Evolutionary conservation across 1,140 invertebrate genomes (phyloP), one percentile per base, ranked within the genome.

Genomic region (Bombus huntii): DNA sequence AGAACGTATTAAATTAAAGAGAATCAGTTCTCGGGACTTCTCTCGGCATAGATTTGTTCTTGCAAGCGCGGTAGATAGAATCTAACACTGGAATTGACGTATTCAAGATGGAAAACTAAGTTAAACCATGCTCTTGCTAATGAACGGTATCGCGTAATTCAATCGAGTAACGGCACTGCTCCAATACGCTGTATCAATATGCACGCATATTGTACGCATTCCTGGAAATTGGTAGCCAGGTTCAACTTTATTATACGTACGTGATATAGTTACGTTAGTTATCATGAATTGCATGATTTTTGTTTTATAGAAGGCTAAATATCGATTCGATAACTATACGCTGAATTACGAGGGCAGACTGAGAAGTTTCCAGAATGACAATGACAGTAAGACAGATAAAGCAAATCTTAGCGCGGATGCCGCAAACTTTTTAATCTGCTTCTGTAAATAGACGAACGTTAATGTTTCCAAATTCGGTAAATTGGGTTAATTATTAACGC

Each of bases 71-170:
- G 13, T 62, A 42, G 81, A 53, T 39, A 70, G 31, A 31, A 39
- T 44, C 77, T 31, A 37, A 62, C 75, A 10, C 22, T 80, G 76
- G 53, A 80, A 80, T 57, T 85, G 68, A 62, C 75, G 79, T 71
- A 82, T 89, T 89, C 84, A 83, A 47, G 79, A 37, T 71, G 84
- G 75, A 75, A 71, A 89, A 89, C 87, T 86, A 39, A 86, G 83
- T 89, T 89, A 89, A 78, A 31, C 75, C 62, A 66, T 86, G 79
- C 80, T 77, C 73, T 85, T 62, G 42, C 70, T 86, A 86, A 89
- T 76, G 87, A 89, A 89, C 87, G 57, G 79, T 83, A 77, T 79
- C 87, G 74, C 57, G 57, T 89, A 83, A 89, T 86, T 86, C 57
- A 81, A 86, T 83, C 37, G 74, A 66, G 59, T 47, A 44, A 53